Conservation (phyloP, 2,888 invertebrate species). For the Limnephilus auricula region DNA sequence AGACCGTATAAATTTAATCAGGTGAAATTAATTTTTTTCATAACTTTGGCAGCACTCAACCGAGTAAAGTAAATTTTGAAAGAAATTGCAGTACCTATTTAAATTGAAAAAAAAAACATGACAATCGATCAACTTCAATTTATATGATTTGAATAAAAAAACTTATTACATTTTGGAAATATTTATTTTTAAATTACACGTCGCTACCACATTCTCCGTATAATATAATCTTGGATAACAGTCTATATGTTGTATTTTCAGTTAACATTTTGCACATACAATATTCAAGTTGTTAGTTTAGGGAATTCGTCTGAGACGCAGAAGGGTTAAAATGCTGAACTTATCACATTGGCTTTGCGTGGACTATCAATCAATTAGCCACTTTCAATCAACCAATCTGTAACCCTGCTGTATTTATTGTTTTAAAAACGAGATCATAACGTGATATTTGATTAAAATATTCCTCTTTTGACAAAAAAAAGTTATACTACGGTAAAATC, state of each 20-base stretch:
- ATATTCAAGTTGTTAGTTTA: conserved; percentile 32
- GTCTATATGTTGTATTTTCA: conserved; percentile 34
- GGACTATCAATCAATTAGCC: neutral
- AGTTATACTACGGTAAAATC: no score
- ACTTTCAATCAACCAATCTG: neutral
- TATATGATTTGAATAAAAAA: neutral
- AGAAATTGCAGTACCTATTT: no score
- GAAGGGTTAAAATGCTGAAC: conserved; percentile 4
- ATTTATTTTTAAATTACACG: conserved; percentile 19
- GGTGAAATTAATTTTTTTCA: no score
- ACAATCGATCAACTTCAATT: no score
- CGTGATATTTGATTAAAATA: neutral
- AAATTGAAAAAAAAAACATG: no score
- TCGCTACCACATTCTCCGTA: conserved; percentile 6
- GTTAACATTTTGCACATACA: conserved; percentile 32
- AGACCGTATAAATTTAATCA: no score
- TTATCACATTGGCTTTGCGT: conserved; percentile 22
- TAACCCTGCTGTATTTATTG: conserved; percentile 8
- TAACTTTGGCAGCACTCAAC: no score
- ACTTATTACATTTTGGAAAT: neutral
- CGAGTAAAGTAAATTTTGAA: no score
- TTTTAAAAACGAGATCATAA: neutral
- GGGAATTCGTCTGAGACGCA: conserved; percentile 14
- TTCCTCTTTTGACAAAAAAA: no score
- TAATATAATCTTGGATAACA: conserved; percentile 25